Conservation (phyloP, 2,888 invertebrate genomes). For the Cheilosia soror region DNA sequence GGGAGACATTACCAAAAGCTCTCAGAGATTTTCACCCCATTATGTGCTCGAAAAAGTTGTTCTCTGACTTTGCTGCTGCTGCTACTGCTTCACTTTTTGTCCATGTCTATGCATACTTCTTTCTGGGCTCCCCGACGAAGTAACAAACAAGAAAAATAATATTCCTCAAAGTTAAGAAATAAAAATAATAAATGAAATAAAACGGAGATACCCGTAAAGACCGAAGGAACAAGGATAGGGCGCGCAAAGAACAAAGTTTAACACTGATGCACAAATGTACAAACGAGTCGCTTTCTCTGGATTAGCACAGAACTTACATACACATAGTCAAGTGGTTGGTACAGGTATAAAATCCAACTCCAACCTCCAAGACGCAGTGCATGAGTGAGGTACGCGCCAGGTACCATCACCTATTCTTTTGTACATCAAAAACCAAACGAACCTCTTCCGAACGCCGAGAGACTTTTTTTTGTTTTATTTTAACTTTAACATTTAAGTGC, state of each 20-base stretch:
- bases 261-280: constrained; percentile 39
- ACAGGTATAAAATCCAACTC: constrained; percentile 37
- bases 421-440: constrained; percentile 68
- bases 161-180: constrained; percentile 64
- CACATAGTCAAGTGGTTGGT: constrained; percentile 49
- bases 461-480: constrained; percentile 51
- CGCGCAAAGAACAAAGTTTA: constrained; percentile 58
- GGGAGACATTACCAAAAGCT: constrained; percentile 76
- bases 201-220: constrained; percentile 34
- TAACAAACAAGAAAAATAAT: constrained; percentile 62
- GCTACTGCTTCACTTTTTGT: constrained; percentile 16
- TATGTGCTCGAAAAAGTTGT: constrained; percentile 73
- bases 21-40: constrained; percentile 71
- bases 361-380: constrained; percentile 46
- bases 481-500: constrained; percentile 69
- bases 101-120: constrained; percentile 41
- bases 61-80: constrained; percentile 7
- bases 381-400: constrained; percentile 55
- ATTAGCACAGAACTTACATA: constrained; percentile 56
- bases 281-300: constrained; percentile 52
- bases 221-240: constrained; percentile 25
- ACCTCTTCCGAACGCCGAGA: constrained; percentile 57
- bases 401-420: constrained; percentile 41
- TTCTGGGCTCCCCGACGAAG: constrained; percentile 28
- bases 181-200: constrained; percentile 65